phyloP scores from a whole-genome alignment of 2,797 vertebrate genomes.

The Halcyon leucocephala region DNA sequence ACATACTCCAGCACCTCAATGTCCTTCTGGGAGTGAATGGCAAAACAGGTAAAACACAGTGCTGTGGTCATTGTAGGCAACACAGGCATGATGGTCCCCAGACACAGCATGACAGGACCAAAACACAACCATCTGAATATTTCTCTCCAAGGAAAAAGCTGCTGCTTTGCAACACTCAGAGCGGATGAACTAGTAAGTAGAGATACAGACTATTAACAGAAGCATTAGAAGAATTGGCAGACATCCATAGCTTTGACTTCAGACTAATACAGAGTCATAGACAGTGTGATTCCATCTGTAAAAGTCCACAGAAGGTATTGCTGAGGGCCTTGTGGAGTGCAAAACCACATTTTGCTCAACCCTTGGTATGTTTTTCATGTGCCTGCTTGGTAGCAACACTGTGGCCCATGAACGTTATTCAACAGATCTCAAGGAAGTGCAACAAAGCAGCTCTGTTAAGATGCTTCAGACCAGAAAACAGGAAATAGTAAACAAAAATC shows the following conservation, averaged over 20 bases:
- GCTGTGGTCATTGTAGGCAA: fast-evolving
- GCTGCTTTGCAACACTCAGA: neutral
- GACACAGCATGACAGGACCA: fast-evolving
- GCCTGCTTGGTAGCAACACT: fast-evolving
- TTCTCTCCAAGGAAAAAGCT: neutral
- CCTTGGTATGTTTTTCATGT: neutral
- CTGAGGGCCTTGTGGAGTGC: neutral
- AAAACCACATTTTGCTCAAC: neutral
- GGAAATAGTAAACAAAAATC: neutral
- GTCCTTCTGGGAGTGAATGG: too few relatives aligned
- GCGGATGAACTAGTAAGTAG: neutral
- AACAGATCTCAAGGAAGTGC: neutral
- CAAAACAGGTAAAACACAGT: neutral
- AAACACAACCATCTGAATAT: neutral
- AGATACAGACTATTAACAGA: neutral
- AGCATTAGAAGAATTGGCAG: neutral
- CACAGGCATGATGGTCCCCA: neutral
- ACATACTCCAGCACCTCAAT: too few relatives aligned
- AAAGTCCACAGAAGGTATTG: neutral
- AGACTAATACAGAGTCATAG: neutral
- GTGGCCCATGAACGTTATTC: fast-evolving
- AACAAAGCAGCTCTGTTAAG: neutral
- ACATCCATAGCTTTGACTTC: neutral
- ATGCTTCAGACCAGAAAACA: neutral
- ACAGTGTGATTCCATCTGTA: neutral